Evolutionary conservation across 64 coral and sea anemone genomes (phyloP).

Genomic region (Pocillopora verrucosa): DNA sequence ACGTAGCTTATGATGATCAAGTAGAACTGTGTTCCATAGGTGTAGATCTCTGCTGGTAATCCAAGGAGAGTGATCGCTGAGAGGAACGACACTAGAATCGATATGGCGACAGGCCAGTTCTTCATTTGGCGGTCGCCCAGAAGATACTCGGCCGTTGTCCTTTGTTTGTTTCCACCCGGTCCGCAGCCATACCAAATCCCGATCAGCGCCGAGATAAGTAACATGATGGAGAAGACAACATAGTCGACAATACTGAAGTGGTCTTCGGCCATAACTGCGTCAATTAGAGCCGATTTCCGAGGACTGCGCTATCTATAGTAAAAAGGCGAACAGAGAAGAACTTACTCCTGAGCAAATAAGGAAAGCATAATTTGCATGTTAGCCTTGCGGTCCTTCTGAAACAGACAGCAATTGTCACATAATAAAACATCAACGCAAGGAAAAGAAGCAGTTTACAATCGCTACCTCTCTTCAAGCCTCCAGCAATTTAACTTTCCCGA

Average conservation of each 20-base stretch:
- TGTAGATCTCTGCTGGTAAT: conserved; percentile 67
- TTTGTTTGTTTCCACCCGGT: conserved; percentile 71
- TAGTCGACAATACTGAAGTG: conserved; percentile 71
- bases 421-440: too few relatives aligned
- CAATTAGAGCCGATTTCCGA: too few relatives aligned
- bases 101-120: conserved; percentile 61
- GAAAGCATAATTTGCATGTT: too few relatives aligned
- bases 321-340: too few relatives aligned
- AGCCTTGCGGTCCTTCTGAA: too few relatives aligned
- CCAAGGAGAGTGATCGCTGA: conserved; percentile 72
- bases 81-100: conserved; percentile 67
- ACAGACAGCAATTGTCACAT: too few relatives aligned
- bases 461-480: too few relatives aligned
- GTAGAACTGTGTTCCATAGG: conserved; percentile 70
- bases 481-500: too few relatives aligned
- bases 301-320: too few relatives aligned
- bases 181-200: conserved; percentile 85
- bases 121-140: conserved; percentile 80
- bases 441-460: too few relatives aligned
- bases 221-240: conserved; percentile 79
- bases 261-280: conserved; percentile 7
- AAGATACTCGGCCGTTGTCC: conserved; percentile 74
- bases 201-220: conserved; percentile 74
- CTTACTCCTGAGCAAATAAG: too few relatives aligned
- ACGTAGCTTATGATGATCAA: conserved; percentile 36